phyloP scores from a whole-genome alignment of 2,888 invertebrate species.

The Parnassius apollo region DNA sequence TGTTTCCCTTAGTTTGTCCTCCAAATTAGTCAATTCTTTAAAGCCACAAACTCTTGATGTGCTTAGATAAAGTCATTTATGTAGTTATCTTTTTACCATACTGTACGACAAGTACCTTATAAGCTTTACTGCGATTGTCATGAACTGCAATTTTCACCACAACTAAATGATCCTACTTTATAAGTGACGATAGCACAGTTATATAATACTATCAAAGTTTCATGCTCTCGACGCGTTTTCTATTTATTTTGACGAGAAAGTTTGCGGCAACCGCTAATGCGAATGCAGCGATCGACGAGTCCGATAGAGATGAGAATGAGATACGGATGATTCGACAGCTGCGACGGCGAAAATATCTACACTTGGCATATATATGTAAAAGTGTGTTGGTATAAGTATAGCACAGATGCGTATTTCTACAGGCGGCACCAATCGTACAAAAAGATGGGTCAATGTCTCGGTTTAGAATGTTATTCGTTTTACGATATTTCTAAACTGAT shows the following conservation, averaged over 20 bases:
- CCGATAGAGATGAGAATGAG: slow-evolving; percentile 38
- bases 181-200: neutral
- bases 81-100: too few species aligned
- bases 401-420: slow-evolving; percentile 40
- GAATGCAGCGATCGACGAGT: slow-evolving; percentile 18
- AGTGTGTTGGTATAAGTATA: slow-evolving; percentile 36
- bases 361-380: slow-evolving; percentile 57
- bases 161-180: neutral
- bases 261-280: slow-evolving; percentile 15
- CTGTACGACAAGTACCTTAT: too few species aligned
- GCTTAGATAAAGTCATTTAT: too few species aligned
- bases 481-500: too few species aligned
- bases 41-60: too few species aligned
- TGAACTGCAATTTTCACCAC: too few species aligned
- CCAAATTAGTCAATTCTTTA: too few species aligned
- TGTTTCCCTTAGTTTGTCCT: too few species aligned
- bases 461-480: neutral
- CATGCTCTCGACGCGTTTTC: slow-evolving; percentile 1
- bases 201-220: slow-evolving; percentile 9
- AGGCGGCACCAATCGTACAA: slow-evolving; percentile 48
- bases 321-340: slow-evolving; percentile 62
- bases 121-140: too few species aligned
- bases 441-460: slow-evolving; percentile 75
- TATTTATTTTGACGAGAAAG: slow-evolving; percentile 15
- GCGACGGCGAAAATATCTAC: slow-evolving; percentile 65